Percentiles rank a stretch among this genome's conserved stretches.
Conservation (phyloP, 2,113 vertebrate species). For the Noturus placidus region DNA sequence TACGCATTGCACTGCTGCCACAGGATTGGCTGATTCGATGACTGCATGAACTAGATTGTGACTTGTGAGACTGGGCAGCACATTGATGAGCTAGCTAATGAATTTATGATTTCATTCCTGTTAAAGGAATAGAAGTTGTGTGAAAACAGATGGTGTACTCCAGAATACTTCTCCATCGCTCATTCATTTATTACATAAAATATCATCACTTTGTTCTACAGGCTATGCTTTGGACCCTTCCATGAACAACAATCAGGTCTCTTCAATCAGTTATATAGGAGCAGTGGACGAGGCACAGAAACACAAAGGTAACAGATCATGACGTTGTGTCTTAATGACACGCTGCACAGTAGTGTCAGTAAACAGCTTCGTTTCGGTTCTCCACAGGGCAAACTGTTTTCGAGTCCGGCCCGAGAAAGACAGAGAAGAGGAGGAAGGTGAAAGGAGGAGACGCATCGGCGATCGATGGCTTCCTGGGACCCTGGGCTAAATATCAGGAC, state of each 20-base stretch:
- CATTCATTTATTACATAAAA: background rate
- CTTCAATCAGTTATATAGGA: constrained; percentile 84
- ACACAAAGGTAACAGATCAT: constrained; percentile 84
- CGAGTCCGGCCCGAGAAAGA: constrained; percentile 87
- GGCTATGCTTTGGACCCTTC: constrained; percentile 97
- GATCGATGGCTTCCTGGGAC: constrained; percentile 92
- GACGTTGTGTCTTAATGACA: background rate
- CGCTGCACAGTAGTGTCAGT: background rate
- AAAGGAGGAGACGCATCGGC: constrained; percentile 93
- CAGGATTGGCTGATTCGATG: background rate
- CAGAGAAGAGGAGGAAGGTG: constrained; percentile 91
- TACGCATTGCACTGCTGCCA: no score
- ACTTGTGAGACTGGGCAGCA: no score
- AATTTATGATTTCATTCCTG: no score
- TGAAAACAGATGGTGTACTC: background rate
- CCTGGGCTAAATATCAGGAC: constrained; percentile 95
- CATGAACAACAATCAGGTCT: constrained; percentile 80
- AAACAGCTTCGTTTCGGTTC: background rate
- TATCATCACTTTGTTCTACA: constrained; percentile 52
- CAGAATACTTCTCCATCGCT: background rate
- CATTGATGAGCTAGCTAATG: no score
- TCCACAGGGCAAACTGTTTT: constrained; percentile 91
- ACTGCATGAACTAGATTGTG: background rate
- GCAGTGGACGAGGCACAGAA: constrained; percentile 97
- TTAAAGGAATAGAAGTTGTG: no score